Conservation (phyloP, 2,113 vertebrate species). For the Lethenteron reissneri region DNA sequence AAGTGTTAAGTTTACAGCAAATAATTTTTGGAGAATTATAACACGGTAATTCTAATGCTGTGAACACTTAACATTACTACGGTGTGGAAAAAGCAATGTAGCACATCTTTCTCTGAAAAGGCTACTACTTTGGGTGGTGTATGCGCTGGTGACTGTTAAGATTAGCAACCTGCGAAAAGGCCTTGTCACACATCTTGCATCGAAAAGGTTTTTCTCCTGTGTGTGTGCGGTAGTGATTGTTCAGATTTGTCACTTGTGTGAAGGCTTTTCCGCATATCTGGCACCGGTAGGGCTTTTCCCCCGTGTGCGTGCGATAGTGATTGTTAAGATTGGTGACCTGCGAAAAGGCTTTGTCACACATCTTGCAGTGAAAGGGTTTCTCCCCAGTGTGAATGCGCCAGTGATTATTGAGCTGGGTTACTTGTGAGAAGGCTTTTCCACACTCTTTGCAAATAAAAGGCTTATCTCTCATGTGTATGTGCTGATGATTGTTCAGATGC, state of each 20-base stretch:
- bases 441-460: not conserved
- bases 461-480: not conserved
- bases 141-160: too few relatives aligned
- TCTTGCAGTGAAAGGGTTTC: not conserved
- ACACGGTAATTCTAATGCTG: too few relatives aligned
- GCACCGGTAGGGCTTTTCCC: not conserved
- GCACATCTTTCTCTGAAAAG: too few relatives aligned
- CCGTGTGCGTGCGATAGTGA: not conserved
- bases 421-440: slow-evolving; percentile 3
- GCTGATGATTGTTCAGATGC: not conserved
- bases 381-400: slow-evolving; percentile 1
- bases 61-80: too few relatives aligned
- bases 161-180: not conserved
- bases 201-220: not conserved
- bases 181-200: not conserved
- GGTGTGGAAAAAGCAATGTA: too few relatives aligned
- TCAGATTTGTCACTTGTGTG: not conserved
- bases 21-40: too few relatives aligned
- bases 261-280: not conserved
- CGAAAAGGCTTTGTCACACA: slow-evolving; percentile 4
- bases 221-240: not conserved
- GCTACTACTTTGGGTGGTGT: too few relatives aligned
- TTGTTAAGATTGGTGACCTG: not conserved
- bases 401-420: slow-evolving; percentile 3
- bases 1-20: too few relatives aligned